These are phyloP conservation scores for Nipponia nippon DNA, from an alignment of 2,113 vertebrate species.

Conservation along the genomic window DNA sequence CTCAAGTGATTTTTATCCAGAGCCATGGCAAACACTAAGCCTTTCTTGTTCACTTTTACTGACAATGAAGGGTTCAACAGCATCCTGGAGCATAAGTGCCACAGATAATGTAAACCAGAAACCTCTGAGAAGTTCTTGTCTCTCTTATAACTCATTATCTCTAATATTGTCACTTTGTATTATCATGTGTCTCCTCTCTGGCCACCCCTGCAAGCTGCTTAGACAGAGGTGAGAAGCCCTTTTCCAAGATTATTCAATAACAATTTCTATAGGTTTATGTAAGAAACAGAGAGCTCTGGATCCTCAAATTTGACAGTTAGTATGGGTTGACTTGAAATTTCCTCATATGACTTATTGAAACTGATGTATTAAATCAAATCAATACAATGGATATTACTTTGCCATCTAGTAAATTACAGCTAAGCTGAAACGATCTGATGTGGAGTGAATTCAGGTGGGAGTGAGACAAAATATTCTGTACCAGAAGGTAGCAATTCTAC, in stretches of 20 bases:
- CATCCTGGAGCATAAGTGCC: not conserved
- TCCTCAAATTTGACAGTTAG: not conserved
- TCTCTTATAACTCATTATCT: not conserved
- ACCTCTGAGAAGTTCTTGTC: not conserved
- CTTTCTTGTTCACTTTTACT: not conserved
- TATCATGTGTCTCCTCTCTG: not conserved
- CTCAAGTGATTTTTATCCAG: not conserved
- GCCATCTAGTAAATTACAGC: not conserved
- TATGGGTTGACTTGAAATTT: not conserved
- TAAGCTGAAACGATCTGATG: not conserved
- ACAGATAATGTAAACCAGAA: not conserved
- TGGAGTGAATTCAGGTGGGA: conserved; percentile 13
- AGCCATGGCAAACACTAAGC: not conserved
- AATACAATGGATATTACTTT: not conserved
- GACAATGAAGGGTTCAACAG: not conserved
- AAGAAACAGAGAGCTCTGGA: not conserved
- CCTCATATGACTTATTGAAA: not conserved
- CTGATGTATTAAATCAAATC: conserved; percentile 12
- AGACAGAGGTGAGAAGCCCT: not conserved
- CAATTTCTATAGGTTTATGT: not conserved
- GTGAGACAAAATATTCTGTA: not conserved
- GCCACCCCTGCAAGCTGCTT: not conserved
- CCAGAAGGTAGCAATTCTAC: conserved; percentile 25
- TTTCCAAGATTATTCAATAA: not conserved
- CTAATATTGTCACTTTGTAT: not conserved